Evolutionary conservation across 2,888 invertebrate genomes (phyloP).

Genomic region (Masnerella sp.): DNA sequence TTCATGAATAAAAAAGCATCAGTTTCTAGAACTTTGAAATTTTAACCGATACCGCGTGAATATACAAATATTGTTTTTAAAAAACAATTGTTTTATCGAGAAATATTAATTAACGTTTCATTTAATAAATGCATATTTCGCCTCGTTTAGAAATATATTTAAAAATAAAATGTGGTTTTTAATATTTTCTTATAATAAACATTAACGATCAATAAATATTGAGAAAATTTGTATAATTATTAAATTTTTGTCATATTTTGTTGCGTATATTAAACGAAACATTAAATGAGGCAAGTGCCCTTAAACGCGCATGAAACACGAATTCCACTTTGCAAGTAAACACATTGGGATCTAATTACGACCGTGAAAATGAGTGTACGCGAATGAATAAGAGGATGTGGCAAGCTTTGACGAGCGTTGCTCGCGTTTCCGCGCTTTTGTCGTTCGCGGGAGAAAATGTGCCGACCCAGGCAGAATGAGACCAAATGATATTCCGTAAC

Average conservation of each 20-base stretch:
- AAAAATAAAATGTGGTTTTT: no score
- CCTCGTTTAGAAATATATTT: no score
- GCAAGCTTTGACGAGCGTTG: conserved; percentile 64
- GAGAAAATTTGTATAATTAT: no score
- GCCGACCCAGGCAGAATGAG: conserved; percentile 57
- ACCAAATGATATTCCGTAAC: conserved; percentile 37
- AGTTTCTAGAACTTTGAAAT: no score
- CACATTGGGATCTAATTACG: conserved; percentile 53
- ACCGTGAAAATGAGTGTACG: conserved; percentile 55
- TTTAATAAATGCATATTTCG: no score
- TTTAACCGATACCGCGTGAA: no score
- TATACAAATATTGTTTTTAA: no score
- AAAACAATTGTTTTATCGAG: no score
- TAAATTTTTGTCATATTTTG: no score
- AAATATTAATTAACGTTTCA: no score
- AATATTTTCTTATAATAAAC: no score
- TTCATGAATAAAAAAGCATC: no score
- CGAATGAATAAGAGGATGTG: conserved; percentile 64
- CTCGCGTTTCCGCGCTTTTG: conserved; percentile 74
- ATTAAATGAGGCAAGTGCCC: conserved; percentile 19
- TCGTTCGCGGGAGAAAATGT: conserved; percentile 65
- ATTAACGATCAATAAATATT: not conserved
- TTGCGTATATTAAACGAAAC: conserved; percentile 33
- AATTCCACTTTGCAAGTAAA: conserved; percentile 42
- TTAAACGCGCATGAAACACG: conserved; percentile 40